phyloP scores from a whole-genome alignment of 2,888 invertebrate species.

The Agriopis aurantiaria region DNA sequence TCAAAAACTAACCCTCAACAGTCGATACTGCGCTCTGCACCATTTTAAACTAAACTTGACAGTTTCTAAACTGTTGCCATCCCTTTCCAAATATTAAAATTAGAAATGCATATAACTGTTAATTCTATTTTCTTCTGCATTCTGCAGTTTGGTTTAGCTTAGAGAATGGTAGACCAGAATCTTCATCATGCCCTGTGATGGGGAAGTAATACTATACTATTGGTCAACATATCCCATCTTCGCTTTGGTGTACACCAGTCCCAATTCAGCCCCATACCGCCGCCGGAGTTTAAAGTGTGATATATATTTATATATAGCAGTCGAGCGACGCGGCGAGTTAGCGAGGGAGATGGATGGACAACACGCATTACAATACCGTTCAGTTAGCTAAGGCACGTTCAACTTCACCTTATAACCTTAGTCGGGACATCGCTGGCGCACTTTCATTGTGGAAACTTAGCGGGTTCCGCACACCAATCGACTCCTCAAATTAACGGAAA shows the following conservation, averaged over 20 bases:
- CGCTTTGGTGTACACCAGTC: neutral
- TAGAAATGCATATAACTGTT: too few relatives aligned
- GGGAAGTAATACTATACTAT: neutral
- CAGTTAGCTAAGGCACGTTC: conserved; percentile 76
- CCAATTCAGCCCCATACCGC: neutral
- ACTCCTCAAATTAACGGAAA: neutral
- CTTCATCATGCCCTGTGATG: too few relatives aligned
- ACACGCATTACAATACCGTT: conserved; percentile 59
- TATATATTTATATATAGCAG: conserved; percentile 19
- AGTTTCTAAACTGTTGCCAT: too few relatives aligned
- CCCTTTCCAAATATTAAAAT: too few relatives aligned
- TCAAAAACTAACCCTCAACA: too few relatives aligned
- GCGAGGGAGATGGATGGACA: conserved; percentile 53
- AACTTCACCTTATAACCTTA: conserved; percentile 53
- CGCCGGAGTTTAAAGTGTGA: conserved; percentile 11
- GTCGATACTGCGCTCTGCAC: too few relatives aligned
- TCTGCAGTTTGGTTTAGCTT: too few relatives aligned
- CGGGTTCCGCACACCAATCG: neutral
- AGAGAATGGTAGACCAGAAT: too few relatives aligned
- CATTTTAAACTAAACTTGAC: too few relatives aligned
- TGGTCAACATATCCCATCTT: neutral
- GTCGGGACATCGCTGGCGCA: conserved; percentile 33
- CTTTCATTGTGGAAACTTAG: conserved; percentile 21
- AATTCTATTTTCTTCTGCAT: too few relatives aligned
- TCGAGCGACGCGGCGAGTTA: conserved; percentile 25